phyloP scores from a whole-genome alignment of 2,113 vertebrate genomes.

The Larimichthys polyactis region DNA sequence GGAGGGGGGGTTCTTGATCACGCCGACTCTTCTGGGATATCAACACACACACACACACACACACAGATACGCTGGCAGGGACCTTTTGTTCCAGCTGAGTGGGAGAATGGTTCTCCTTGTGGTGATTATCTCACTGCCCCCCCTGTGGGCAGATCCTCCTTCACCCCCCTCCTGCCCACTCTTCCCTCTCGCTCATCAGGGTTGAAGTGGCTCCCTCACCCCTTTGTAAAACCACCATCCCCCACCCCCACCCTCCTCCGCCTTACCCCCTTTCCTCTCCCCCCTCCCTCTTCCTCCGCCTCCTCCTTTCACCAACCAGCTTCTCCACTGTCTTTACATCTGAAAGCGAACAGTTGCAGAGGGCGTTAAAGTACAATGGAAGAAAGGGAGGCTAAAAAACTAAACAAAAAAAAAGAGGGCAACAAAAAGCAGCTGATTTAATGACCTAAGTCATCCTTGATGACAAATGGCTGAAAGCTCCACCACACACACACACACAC shows the following conservation, averaged over 20 bases:
- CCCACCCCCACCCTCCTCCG: constrained; percentile 12
- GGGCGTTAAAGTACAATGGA: constrained; percentile 15
- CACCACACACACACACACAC: neutral
- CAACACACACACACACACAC: constrained; percentile 44
- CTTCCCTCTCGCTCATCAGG: constrained; percentile 44
- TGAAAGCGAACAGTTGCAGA: constrained; percentile 57
- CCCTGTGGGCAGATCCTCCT: constrained; percentile 34
- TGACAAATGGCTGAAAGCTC: constrained; percentile 55
- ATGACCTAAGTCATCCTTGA: constrained; percentile 39
- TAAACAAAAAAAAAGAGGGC: constrained; percentile 34
- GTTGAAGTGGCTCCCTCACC: constrained; percentile 59
- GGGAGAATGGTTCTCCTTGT: constrained; percentile 76
- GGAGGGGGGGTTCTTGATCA: constrained; percentile 48
- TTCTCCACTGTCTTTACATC: constrained; percentile 48
- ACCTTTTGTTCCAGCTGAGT: constrained; percentile 76
- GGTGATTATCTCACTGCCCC: constrained; percentile 72
- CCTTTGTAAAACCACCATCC: constrained; percentile 54
- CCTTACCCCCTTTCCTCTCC: neutral
- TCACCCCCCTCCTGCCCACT: constrained; percentile 9
- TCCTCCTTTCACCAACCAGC: constrained; percentile 7
- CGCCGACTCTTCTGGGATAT: constrained; percentile 50
- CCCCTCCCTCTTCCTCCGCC: neutral
- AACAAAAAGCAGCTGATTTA: constrained; percentile 37
- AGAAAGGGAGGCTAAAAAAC: constrained; percentile 32
- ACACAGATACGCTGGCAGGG: constrained; percentile 41